Evolutionary conservation across 2,797 vertebrate genomes (phyloP).

Genomic region (Micromesistius poutassou): DNA sequence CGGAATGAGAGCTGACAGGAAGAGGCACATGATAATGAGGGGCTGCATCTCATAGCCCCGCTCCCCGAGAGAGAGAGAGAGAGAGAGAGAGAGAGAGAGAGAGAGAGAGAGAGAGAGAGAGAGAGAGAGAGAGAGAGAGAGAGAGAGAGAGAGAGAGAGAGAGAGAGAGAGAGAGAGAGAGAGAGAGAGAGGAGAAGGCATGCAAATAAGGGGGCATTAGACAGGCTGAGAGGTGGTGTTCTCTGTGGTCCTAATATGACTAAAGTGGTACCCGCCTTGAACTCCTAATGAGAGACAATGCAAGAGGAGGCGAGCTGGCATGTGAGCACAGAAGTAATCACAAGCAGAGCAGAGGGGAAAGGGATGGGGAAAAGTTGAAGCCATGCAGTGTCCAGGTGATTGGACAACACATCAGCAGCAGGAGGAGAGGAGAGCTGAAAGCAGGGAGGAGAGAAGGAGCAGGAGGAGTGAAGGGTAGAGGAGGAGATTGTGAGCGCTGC

Average conservation of each 20-base stretch:
- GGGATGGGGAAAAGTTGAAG: neutral
- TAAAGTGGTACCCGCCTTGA: neutral
- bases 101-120: no score
- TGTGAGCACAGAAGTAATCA: neutral
- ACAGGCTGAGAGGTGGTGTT: no score
- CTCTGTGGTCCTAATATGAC: neutral
- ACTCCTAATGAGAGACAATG: neutral
- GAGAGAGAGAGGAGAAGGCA: neutral
- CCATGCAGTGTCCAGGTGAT: neutral
- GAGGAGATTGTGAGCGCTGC: constrained; percentile 50
- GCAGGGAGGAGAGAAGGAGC: constrained; percentile 15
- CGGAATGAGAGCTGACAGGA: constrained; percentile 69
- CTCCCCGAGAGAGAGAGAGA: no score
- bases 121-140: no score
- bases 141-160: constrained; percentile 22
- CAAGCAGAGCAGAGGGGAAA: neutral
- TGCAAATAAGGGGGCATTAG: neutral
- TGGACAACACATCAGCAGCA: neutral
- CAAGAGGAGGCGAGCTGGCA: neutral
- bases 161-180: constrained; percentile 19
- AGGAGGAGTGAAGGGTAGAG: constrained; percentile 29
- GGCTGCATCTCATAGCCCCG: neutral
- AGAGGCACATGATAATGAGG: constrained; percentile 56
- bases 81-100: no score
- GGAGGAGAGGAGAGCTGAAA: constrained; percentile 35